Base-by-base conservation (phyloP, 1,140 invertebrate species). In the Drosophila murphyi region DNA sequence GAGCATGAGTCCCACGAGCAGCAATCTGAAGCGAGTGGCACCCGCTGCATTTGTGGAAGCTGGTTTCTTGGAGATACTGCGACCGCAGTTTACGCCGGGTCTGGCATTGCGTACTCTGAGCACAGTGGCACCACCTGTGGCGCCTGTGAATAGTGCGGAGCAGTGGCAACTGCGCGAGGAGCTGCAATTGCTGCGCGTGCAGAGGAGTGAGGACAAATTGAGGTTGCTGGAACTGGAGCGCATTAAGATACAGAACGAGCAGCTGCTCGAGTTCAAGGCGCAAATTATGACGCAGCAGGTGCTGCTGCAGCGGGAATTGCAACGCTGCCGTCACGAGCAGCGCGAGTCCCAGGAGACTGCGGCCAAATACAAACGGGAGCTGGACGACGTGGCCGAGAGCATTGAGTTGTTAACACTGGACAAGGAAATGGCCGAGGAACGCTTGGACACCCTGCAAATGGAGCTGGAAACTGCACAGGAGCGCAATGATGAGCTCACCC, bases 361-460 rank as follows among this genome's bases (percentile, higher is more conserved):
- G 61, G 96, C 97, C 73, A 93, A 93, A 29, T 96, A 96, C 91
- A 95, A 96, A 43, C 97, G 98, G 55, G 98, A 99, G 92, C 97
- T 98, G 93, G 95, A 96, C 2, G 98, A 99, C 90, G 93, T 98
- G 3, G 94, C 96, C 5, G 98, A 99, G 92, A 97, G 97, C 2
- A 95, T 99, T 0, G 98, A 99, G 94, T 97, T 99, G 95, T 96
- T 98, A 0, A 98, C 98, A 0, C 94, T 99, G 3, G 98, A 99
- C 92, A 99, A 99, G 92, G 98, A 99, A 94, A 99, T 99, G 98
- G 98, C 98, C 0, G 98, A 99, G 93, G 98, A 99, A 92, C 97
- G 98, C 90, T 95, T 97, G 2, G 98, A 99, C 93, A 96, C 96
- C 0, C 92, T 99, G 7, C 97, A 98, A 93, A 93, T 97, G 55